Evolutionary conservation across 2,113 vertebrate species (phyloP).

Genomic region (Notarius lentiginosus): DNA sequence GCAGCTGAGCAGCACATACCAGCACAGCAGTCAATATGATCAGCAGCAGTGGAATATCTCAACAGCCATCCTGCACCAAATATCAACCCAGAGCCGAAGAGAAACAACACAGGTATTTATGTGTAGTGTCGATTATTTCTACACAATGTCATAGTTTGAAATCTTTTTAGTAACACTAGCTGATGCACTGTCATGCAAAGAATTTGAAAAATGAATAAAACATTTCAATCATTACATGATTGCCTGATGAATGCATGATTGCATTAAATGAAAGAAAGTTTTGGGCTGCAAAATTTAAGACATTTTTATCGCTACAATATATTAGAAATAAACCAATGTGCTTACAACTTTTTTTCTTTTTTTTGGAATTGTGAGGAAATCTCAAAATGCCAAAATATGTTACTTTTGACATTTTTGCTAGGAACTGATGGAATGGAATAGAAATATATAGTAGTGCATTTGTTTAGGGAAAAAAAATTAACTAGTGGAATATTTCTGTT

Average conservation of each 20-base stretch:
- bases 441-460: neutral
- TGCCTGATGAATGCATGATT: neutral
- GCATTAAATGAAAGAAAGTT: neutral
- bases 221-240: neutral
- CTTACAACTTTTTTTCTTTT: neutral
- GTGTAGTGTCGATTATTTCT: neutral
- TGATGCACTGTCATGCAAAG: neutral
- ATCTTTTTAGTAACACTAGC: neutral
- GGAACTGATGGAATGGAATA: neutral
- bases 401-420: neutral
- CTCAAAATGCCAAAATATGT: neutral
- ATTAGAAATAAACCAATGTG: neutral
- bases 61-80: conserved; percentile 17
- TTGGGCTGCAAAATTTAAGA: neutral
- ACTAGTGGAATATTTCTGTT: neutral
- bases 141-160: neutral
- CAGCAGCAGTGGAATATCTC: conserved; percentile 9
- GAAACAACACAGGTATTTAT: conserved; percentile 52
- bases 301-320: neutral
- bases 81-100: neutral
- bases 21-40: conserved; percentile 44
- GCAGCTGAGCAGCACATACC: conserved; percentile 16
- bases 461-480: neutral
- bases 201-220: neutral
- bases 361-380: neutral